These are phyloP conservation scores for Pemphredon lugubris DNA, from an alignment of 2,888 invertebrate genomes.

Conservation along the genomic window DNA sequence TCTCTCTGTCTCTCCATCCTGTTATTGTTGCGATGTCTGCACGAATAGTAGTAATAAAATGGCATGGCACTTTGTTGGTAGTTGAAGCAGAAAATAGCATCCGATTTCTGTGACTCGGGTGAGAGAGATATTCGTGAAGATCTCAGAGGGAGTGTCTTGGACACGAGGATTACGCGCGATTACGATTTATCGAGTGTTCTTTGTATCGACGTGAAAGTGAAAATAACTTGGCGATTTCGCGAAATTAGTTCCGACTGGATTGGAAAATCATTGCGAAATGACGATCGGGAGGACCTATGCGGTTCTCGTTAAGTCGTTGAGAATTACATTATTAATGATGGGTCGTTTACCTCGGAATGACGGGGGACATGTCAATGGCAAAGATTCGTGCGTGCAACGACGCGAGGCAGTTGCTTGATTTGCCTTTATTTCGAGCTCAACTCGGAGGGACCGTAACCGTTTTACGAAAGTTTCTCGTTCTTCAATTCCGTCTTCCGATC, in stretches of 20 bases:
- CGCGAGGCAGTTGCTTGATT: background rate
- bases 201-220: no score
- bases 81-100: background rate
- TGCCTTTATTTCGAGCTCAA: background rate
- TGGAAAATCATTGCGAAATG: no score
- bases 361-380: background rate
- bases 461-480: no score
- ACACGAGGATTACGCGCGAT: no score
- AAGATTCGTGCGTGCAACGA: background rate
- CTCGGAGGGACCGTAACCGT: background rate
- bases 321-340: no score
- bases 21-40: constrained; percentile 26
- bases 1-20: background rate
- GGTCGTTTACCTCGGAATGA: background rate
- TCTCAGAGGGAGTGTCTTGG: no score
- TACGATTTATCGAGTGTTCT: no score
- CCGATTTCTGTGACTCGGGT: background rate
- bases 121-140: no score
- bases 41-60: constrained; percentile 45
- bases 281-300: no score
- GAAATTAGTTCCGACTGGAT: no score
- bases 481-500: background rate
- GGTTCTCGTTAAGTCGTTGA: background rate
- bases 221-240: no score
- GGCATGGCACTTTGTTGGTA: constrained; percentile 43